Evolutionary conservation across 2,797 vertebrate species (phyloP).

Genomic region (Sciurus carolinensis): DNA sequence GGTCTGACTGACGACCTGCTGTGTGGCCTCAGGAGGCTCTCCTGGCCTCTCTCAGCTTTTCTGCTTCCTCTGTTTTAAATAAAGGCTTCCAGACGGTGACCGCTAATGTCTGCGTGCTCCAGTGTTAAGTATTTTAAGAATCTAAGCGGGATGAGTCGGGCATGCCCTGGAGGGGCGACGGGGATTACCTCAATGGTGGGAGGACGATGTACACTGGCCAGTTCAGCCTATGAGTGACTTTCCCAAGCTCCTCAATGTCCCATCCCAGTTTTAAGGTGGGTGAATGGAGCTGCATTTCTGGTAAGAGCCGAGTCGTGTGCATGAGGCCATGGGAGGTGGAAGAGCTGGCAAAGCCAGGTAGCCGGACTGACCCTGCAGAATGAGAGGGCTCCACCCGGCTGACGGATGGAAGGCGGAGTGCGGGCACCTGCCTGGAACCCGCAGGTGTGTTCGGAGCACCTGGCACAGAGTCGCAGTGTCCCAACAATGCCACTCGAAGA

Average conservation of each 20-base stretch:
- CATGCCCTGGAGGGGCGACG: not conserved
- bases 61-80: not conserved
- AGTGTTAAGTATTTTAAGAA: not conserved
- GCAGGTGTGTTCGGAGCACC: fast-evolving
- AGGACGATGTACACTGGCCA: fast-evolving
- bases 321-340: not conserved
- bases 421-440: fast-evolving
- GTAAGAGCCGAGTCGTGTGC: fast-evolving
- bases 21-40: not conserved
- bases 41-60: not conserved
- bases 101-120: fast-evolving
- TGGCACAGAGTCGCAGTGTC: fast-evolving
- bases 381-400: fast-evolving
- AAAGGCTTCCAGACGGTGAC: not conserved
- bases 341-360: not conserved
- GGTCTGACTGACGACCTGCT: not conserved
- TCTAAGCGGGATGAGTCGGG: fast-evolving
- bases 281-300: not conserved
- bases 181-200: not conserved
- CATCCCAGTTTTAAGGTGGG: not conserved
- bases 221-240: not conserved
- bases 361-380: not conserved
- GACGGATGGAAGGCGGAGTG: not conserved
- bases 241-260: not conserved
- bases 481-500: fast-evolving